A percentile compares a stretch with the other conserved stretches of the same genome.
Conservation (phyloP, 2,888 invertebrate genomes). For the Scaptomyza polygonia region DNA sequence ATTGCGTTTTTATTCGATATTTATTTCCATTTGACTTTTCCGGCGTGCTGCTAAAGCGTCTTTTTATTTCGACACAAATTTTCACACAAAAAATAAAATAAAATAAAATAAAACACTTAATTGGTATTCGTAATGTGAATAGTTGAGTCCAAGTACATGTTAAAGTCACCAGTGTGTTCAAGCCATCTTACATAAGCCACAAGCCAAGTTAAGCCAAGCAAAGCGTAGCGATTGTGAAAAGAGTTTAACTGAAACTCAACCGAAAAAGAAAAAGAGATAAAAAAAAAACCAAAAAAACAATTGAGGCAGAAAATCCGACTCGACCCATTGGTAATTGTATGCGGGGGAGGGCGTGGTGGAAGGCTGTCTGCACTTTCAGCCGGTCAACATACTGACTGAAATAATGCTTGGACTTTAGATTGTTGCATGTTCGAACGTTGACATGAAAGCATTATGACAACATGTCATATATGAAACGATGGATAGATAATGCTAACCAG, state of each 20-base stretch:
- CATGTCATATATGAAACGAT: slow-evolving; percentile 22
- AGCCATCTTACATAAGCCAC: slow-evolving; percentile 28
- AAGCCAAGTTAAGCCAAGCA: slow-evolving; percentile 8
- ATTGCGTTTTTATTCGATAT: slow-evolving; percentile 29
- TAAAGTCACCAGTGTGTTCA: slow-evolving; percentile 15
- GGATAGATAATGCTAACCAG: not conserved
- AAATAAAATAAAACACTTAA: slow-evolving; percentile 37
- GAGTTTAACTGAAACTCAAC: slow-evolving; percentile 26
- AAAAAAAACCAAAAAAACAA: slow-evolving; percentile 44
- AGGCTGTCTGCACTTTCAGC: not conserved
- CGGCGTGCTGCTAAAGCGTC: slow-evolving; percentile 27
- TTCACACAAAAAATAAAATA: slow-evolving; percentile 21
- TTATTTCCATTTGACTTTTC: slow-evolving; percentile 49
- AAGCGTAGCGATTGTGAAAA: slow-evolving; percentile 41
- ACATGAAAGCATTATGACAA: slow-evolving; percentile 32
- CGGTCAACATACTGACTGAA: slow-evolving; percentile 28
- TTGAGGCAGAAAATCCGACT: slow-evolving; percentile 63
- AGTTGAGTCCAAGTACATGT: slow-evolving; percentile 35
- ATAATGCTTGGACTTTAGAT: slow-evolving; percentile 39
- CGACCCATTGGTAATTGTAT: slow-evolving; percentile 58
- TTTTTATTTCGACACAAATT: slow-evolving; percentile 38
- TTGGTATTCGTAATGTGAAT: slow-evolving; percentile 59
- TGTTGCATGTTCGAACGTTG: slow-evolving; percentile 55
- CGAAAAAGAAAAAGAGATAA: slow-evolving; percentile 16
- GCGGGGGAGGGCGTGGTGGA: slow-evolving; percentile 30